Percentiles rank a stretch among this genome's conserved stretches.
Evolutionary conservation across 2,113 vertebrate species (phyloP).

Genomic region (Megaceryle maxima): DNA sequence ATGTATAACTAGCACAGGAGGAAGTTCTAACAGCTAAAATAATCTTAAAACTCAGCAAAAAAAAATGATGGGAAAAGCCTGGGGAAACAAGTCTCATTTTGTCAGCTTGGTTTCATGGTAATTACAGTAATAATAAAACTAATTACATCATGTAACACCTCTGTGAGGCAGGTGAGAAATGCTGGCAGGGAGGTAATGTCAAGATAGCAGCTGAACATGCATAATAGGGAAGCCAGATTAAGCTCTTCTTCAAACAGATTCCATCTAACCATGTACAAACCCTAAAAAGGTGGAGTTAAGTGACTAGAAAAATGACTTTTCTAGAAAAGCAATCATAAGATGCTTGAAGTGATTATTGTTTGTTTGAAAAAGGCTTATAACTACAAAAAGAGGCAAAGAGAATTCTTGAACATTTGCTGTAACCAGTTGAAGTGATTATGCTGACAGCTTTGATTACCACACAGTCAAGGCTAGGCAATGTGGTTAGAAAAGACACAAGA

Average conservation of each 20-base stretch:
- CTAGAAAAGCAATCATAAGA: background rate
- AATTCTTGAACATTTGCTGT: background rate
- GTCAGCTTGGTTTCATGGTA: conserved; percentile 24
- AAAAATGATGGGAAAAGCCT: background rate
- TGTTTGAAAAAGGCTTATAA: background rate
- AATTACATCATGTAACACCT: conserved; percentile 50
- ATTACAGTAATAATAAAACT: conserved; percentile 46
- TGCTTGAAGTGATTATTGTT: background rate
- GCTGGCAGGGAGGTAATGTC: conserved; percentile 20
- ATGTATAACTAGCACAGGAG: background rate
- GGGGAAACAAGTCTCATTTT: background rate
- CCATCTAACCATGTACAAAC: background rate
- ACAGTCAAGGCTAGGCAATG: accelerated
- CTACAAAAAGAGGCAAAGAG: background rate
- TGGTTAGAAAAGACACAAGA: background rate
- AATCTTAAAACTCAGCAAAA: conserved; percentile 15
- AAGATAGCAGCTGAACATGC: conserved; percentile 12
- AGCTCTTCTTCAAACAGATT: background rate
- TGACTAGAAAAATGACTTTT: background rate
- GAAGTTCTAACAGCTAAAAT: background rate
- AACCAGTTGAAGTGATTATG: background rate
- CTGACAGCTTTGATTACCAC: background rate
- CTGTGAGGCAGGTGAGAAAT: conserved; percentile 34
- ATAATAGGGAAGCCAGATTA: background rate
- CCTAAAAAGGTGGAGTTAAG: background rate